Conservation (phyloP, 1,140 invertebrate species). For the Diprion similis region DNA sequence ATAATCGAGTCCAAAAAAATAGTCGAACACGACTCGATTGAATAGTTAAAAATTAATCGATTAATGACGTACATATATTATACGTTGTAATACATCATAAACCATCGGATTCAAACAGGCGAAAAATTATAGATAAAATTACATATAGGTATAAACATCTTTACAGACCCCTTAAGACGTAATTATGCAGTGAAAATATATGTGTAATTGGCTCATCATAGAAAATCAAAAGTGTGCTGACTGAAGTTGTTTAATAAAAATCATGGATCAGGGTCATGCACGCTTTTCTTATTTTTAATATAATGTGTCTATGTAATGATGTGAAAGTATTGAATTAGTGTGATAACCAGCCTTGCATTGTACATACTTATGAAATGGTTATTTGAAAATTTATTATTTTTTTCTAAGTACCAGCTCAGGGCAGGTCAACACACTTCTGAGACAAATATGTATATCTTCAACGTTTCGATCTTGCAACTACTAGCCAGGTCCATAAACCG, state of each 20-base stretch:
- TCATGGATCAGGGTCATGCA: background rate
- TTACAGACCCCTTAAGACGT: background rate
- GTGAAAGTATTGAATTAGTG: background rate
- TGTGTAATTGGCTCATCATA: background rate
- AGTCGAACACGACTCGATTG: no score
- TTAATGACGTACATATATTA: no score
- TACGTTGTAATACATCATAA: background rate
- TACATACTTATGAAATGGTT: slow-evolving; percentile 4
- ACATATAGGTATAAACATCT: background rate
- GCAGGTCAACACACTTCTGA: slow-evolving; percentile 4
- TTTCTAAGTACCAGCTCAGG: slow-evolving; percentile 1
- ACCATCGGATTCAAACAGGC: background rate
- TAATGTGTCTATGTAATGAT: background rate
- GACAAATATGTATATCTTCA: background rate
- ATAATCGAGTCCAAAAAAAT: no score
- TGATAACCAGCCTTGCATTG: background rate
- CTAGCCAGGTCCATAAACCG: background rate
- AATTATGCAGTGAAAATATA: background rate
- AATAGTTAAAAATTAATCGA: no score
- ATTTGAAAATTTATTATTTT: background rate
- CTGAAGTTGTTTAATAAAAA: background rate
- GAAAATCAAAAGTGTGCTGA: background rate
- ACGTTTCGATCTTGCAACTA: background rate
- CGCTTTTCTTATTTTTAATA: background rate
- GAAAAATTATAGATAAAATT: background rate